Evolutionary conservation across 2,113 vertebrate species (phyloP).

Genomic region (Clarias magur): DNA sequence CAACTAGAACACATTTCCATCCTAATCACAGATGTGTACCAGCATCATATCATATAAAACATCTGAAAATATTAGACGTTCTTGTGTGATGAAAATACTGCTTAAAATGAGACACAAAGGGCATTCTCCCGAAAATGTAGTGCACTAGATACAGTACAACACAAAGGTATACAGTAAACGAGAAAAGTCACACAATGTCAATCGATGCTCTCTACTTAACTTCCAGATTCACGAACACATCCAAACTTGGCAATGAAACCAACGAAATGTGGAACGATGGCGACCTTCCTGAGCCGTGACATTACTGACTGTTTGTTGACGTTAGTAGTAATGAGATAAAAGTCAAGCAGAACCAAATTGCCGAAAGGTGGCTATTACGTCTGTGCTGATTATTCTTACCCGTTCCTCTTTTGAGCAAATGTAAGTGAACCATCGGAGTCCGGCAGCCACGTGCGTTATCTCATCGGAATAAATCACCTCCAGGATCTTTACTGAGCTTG

Average conservation of each 20-base stretch:
- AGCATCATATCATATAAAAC: neutral
- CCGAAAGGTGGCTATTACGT: neutral
- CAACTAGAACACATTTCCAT: neutral
- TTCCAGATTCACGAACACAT: neutral
- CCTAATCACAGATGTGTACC: neutral
- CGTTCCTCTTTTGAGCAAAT: constrained; percentile 62
- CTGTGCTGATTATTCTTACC: constrained; percentile 42
- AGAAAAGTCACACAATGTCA: neutral
- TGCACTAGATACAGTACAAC: neutral
- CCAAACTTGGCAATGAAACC: neutral
- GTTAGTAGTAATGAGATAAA: neutral
- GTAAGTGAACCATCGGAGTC: constrained; percentile 68
- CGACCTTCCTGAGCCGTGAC: neutral
- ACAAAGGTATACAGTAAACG: neutral
- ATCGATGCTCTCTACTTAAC: neutral
- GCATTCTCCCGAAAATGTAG: neutral
- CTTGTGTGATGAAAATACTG: neutral
- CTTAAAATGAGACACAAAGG: neutral
- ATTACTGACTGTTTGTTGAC: neutral
- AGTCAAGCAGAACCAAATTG: neutral
- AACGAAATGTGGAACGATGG: neutral
- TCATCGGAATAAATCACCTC: constrained; percentile 69
- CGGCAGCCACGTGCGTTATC: constrained; percentile 69
- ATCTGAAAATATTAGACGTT: neutral
- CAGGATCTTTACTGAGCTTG: constrained; percentile 60